Evolutionary conservation across 2,888 invertebrate species (phyloP).

Genomic region (Agrotis segetum): DNA sequence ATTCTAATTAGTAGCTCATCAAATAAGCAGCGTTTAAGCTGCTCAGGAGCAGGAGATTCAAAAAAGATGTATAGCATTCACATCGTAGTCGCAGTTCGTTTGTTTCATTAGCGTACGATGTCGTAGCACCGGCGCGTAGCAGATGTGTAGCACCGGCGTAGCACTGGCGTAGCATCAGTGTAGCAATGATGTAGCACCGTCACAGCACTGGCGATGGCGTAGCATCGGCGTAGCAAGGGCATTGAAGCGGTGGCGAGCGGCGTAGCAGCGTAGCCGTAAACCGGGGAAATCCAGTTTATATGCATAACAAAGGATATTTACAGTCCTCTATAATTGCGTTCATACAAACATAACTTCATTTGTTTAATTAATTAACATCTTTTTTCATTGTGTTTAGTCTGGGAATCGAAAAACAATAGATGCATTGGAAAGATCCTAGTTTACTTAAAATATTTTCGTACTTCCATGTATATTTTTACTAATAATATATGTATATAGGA

Average conservation of each 20-base stretch:
- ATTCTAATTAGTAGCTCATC: no score
- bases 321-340: not conserved
- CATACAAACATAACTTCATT: no score
- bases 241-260: rapidly evolving
- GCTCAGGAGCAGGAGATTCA: not conserved
- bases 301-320: not conserved
- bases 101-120: no score
- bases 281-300: no score
- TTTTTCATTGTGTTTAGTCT: no score
- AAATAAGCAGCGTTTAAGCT: not conserved
- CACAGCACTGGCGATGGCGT: not conserved
- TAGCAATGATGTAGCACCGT: rapidly evolving
- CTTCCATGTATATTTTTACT: not conserved
- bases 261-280: not conserved
- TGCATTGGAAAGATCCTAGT: no score
- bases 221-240: not conserved
- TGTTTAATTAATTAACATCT: not conserved
- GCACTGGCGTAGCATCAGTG: not conserved
- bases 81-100: no score
- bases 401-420: no score
- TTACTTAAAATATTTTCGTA: not conserved
- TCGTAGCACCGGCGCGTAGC: not conserved
- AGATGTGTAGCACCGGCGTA: not conserved
- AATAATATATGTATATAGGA: not conserved
- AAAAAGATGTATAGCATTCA: not conserved